These are phyloP conservation scores for Pseudopleuronectes americanus DNA, from an alignment of 2,797 vertebrate species.

Conservation along the genomic window DNA sequence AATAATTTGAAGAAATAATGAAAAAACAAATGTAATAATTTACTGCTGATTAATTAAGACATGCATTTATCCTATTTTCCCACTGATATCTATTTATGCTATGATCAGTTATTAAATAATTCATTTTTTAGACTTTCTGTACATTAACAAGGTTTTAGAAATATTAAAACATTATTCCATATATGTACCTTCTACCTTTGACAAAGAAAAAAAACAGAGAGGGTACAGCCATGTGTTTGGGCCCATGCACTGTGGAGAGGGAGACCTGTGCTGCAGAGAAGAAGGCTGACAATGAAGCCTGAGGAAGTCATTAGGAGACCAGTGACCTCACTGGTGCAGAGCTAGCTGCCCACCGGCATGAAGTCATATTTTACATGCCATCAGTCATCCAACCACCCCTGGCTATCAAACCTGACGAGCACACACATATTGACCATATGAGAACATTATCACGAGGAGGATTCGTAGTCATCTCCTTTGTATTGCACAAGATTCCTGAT, in stretches of 20 bases:
- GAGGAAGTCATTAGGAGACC: conserved; percentile 78
- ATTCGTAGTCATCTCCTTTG: conserved; percentile 20
- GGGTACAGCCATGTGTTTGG: conserved; percentile 8
- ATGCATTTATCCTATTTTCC: neutral
- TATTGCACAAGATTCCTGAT: conserved; percentile 1
- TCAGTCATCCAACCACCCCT: conserved; percentile 67
- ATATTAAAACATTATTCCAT: neutral
- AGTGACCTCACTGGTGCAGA: conserved; percentile 75
- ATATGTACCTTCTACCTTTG: conserved; percentile 30
- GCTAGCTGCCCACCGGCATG: conserved; percentile 68
- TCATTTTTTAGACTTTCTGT: too few relatives aligned
- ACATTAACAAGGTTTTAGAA: too few relatives aligned
- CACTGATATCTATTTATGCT: too few relatives aligned
- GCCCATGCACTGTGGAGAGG: neutral
- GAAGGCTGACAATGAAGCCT: conserved; percentile 51
- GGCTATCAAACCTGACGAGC: conserved; percentile 60
- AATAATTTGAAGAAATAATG: neutral
- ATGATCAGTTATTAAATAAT: too few relatives aligned
- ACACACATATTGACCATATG: conserved; percentile 51
- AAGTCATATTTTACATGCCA: conserved; percentile 80
- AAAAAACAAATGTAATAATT: neutral
- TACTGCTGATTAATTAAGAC: neutral
- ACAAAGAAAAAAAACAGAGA: conserved; percentile 37
- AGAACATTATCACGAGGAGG: conserved; percentile 42
- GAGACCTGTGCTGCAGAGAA: conserved; percentile 33